Evolutionary conservation across 2,888 invertebrate species (phyloP).

Genomic region (Clusia tigrina): DNA sequence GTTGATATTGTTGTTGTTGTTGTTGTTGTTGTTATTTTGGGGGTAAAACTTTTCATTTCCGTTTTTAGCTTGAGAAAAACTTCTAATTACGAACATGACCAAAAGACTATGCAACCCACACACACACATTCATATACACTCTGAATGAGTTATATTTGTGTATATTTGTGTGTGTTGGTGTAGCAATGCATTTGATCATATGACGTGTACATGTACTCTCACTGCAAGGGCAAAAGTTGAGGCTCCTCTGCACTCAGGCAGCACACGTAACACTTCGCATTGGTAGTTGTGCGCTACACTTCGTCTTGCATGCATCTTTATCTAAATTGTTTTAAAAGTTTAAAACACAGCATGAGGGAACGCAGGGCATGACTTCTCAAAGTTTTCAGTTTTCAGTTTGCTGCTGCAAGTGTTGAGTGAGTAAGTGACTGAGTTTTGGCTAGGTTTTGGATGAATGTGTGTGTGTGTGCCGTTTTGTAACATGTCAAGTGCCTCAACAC

Average conservation of each 20-base stretch:
- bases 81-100: constrained; percentile 60
- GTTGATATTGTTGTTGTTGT: neutral
- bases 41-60: constrained; percentile 49
- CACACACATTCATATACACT: constrained; percentile 33
- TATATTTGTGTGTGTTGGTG: neutral
- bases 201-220: neutral
- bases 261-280: neutral
- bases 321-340: constrained; percentile 55
- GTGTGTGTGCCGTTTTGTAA: constrained; percentile 42
- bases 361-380: constrained; percentile 46
- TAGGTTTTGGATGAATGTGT: neutral
- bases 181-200: neutral
- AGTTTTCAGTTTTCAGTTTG: constrained; percentile 39
- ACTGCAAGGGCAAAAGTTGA: constrained; percentile 4
- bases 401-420: constrained; percentile 12
- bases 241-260: neutral
- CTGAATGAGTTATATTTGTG: neutral
- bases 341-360: constrained; percentile 49
- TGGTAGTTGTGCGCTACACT: neutral
- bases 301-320: constrained; percentile 43
- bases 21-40: too few species aligned
- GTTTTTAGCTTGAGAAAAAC: constrained; percentile 47
- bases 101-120: constrained; percentile 33
- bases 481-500: constrained; percentile 54
- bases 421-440: constrained; percentile 16